Conservation (phyloP, 2,797 vertebrate genomes). For the Heliangelus exortis region DNA sequence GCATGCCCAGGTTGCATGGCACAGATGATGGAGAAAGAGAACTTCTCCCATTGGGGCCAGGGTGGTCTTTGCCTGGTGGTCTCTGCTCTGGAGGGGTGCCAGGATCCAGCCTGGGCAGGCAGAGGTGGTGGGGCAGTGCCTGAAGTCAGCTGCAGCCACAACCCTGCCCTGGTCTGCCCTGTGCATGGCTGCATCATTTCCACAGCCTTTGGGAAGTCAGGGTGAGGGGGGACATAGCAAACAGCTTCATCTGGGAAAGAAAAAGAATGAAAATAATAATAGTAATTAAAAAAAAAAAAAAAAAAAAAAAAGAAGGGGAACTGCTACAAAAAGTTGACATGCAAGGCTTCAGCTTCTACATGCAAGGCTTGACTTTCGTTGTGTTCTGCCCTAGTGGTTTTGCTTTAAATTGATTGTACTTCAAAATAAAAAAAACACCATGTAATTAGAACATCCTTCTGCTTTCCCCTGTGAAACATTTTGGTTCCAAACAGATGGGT, state of each 20-base stretch:
- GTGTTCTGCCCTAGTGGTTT: neutral
- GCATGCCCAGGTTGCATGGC: neutral
- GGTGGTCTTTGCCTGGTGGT: neutral
- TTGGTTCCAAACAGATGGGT: neutral
- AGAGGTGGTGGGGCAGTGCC: rapidly evolving
- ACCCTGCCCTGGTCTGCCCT: neutral
- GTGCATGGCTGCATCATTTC: rapidly evolving
- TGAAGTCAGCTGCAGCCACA: neutral
- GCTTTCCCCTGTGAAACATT: neutral
- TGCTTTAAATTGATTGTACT: neutral
- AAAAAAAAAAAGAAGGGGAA: neutral
- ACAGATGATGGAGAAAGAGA: neutral
- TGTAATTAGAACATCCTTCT: neutral
- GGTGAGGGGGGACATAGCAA: neutral
- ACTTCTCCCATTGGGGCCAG: rapidly evolving
- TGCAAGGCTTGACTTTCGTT: neutral
- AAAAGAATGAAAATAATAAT: neutral
- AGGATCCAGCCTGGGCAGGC: neutral
- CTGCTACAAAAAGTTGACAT: rapidly evolving
- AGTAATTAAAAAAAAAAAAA: neutral
- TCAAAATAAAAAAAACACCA: neutral
- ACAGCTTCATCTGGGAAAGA: neutral
- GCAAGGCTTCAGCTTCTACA: neutral
- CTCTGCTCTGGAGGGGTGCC: neutral
- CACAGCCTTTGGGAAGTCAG: neutral